Evolutionary conservation across 1,140 invertebrate genomes (phyloP).

Genomic region (Scylla paramamosain): DNA sequence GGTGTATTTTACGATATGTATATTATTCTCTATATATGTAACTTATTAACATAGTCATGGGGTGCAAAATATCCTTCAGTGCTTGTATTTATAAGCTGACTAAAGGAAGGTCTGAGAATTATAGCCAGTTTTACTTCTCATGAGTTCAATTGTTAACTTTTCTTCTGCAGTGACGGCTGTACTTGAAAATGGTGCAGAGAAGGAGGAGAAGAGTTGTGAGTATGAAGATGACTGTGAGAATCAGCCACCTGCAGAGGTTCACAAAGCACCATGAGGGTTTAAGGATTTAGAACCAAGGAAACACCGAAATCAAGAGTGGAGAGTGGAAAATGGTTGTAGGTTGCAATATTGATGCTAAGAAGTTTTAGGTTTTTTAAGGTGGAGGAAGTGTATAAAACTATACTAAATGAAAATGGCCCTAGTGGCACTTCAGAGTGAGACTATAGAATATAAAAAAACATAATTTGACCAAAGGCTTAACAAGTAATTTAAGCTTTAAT

Average conservation of each 20-base stretch:
- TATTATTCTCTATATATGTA: too few relatives aligned
- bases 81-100: too few relatives aligned
- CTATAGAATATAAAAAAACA: not conserved
- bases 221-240: not conserved
- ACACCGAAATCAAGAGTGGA: not conserved
- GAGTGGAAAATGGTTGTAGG: not conserved
- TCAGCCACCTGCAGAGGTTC: not conserved
- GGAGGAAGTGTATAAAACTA: too few relatives aligned
- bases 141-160: not conserved
- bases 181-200: not conserved
- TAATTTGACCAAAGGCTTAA: not conserved
- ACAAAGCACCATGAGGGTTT: not conserved
- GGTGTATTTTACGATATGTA: too few relatives aligned
- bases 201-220: not conserved
- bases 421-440: not conserved
- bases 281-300: too few relatives aligned
- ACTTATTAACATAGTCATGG: too few relatives aligned
- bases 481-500: not conserved
- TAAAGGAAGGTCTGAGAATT: too few relatives aligned
- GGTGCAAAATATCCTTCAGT: too few relatives aligned
- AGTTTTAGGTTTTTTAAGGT: too few relatives aligned
- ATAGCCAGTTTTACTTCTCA: not conserved
- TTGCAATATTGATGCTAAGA: too few relatives aligned
- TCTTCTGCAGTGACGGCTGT: not conserved
- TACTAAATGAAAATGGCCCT: too few relatives aligned